Base-by-base conservation (phyloP, 2,888 invertebrate species). In the Cosmia trapezina region DNA sequence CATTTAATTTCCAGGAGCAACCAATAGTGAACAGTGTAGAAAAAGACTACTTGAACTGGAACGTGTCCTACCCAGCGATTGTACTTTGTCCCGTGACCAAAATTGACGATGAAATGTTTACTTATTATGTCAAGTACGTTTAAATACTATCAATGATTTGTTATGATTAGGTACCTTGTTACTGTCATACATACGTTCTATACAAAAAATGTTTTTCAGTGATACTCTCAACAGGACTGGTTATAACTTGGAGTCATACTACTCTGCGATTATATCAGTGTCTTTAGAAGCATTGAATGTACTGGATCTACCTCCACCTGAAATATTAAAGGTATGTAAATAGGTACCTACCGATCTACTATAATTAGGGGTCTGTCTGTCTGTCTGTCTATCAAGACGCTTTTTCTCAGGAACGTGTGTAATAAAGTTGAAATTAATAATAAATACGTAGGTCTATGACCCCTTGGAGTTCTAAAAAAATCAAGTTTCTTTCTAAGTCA, bases 1-100 rank as follows among this genome's bases (percentile, higher is more conserved):
- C 1, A 7, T n/a, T 28, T 75, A 49, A 43, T 59, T 81, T 76
- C 78, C 94, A 97, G 95, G 96, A 96, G 84, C 96, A 97, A 69
- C 97, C 97, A 14, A 97, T 97, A 71, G 97, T 98, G 22, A 97
- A 97, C 89, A 97, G 97, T 61, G 97, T 97, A 91, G 97, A 98
- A 90, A 96, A 97, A 86, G 97, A 98, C 89, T 97, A 97, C 86
- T 97, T 97, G 83, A 96, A 97, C 73, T 97, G 97, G 97, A 97
- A 97, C 80, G 97, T 98, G 0, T 97, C 97, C 0, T 97, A 97
- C 86, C 98, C 98, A 7, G 96, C 97, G 4, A 92, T 97, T 41
- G 97, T 98, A 0, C 94, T 98, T 76, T 98, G 98, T 86, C 97
- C 97, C 0, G 87, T 94, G 0, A 93, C 94, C 61, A 97, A 97